Evolutionary conservation across 2,797 vertebrate genomes (phyloP).

Genomic region (Cuniculus paca): DNA sequence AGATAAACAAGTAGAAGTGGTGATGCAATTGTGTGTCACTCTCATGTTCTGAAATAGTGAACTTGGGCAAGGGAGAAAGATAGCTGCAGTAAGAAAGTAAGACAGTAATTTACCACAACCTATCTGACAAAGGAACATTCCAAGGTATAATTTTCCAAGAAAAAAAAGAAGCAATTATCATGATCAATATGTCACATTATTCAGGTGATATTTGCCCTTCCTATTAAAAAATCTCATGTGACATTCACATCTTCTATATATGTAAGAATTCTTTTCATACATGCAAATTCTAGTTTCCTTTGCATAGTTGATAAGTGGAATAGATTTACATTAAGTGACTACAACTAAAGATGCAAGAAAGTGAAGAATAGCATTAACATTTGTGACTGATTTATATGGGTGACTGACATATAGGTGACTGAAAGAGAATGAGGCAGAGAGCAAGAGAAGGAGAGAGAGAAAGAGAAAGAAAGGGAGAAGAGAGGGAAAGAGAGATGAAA

Average conservation of each 20-base stretch:
- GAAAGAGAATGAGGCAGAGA: no score
- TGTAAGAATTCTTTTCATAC: not conserved
- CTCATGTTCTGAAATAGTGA: conserved; percentile 1
- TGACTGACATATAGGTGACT: not conserved
- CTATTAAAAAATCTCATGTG: conserved; percentile 25
- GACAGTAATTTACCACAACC: not conserved
- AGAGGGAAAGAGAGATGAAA: not conserved
- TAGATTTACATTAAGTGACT: conserved; percentile 58
- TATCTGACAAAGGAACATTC: not conserved
- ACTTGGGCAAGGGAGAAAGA: not conserved
- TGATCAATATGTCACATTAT: not conserved
- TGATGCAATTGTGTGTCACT: not conserved
- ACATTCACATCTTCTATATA: conserved; percentile 4
- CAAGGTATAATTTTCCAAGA: not conserved
- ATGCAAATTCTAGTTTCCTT: conserved; percentile 31
- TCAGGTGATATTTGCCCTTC: not conserved
- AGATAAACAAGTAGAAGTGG: conserved; percentile 18
- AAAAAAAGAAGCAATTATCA: not conserved
- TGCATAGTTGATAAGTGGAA: conserved; percentile 26
- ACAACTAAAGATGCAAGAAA: conserved; percentile 36
- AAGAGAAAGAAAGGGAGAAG: no score
- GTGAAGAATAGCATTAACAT: not conserved
- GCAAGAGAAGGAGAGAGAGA: no score
- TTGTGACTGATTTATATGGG: not conserved
- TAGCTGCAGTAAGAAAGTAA: not conserved